phyloP scores from a whole-genome alignment of 2,113 vertebrate genomes.

The Chiloscyllium plagiosum region DNA sequence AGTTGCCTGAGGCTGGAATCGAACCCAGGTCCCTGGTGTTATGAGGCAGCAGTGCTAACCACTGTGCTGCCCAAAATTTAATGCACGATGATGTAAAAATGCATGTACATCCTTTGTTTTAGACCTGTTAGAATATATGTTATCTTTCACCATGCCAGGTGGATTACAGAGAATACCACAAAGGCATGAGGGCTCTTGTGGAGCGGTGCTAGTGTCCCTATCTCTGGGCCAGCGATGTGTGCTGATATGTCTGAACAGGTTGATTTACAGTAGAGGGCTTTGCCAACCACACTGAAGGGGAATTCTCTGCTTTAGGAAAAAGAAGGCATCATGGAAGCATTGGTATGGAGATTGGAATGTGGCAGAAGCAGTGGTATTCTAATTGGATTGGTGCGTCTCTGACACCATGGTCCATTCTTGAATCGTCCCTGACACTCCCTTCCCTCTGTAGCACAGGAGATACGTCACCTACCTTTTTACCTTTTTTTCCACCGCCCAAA shows the following conservation, averaged over 20 bases:
- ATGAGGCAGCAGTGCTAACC: too few relatives aligned
- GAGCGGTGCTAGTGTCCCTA: too few relatives aligned
- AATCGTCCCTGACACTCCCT: too few relatives aligned
- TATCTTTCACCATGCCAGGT: background rate
- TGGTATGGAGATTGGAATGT: background rate
- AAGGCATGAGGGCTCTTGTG: too few relatives aligned
- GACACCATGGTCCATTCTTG: background rate
- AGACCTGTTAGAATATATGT: background rate
- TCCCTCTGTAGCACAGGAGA: background rate
- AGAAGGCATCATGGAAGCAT: background rate
- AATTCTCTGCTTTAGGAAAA: background rate
- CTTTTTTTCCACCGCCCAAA: background rate
- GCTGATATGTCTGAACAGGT: too few relatives aligned
- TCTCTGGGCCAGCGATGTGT: too few relatives aligned
- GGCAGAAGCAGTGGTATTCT: background rate
- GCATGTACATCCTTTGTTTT: background rate
- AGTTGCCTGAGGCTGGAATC: too few relatives aligned
- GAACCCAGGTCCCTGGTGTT: too few relatives aligned
- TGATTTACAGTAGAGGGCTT: background rate
- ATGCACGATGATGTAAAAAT: background rate
- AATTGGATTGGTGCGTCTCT: background rate
- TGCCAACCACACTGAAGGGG: background rate
- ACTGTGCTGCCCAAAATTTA: too few relatives aligned
- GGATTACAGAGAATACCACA: background rate
- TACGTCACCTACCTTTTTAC: too few relatives aligned